Percentiles rank a stretch among this genome's conserved stretches.
Conservation (phyloP, 2,888 invertebrate genomes). For the Abscondita cerata region DNA sequence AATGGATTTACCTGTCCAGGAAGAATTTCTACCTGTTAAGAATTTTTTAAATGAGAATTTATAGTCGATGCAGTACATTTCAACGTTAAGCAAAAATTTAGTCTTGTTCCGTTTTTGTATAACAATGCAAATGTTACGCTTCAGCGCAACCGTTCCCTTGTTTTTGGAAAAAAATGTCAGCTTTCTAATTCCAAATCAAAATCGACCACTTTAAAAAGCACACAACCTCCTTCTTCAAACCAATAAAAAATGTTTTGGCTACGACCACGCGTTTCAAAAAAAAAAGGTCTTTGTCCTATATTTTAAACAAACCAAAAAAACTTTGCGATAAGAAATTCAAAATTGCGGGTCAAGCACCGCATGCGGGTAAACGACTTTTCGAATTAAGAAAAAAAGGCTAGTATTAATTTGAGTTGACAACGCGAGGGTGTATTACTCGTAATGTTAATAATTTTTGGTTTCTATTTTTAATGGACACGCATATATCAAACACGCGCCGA, state of each 20-base stretch:
- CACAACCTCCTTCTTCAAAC: no score
- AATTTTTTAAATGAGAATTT: slow-evolving; percentile 3
- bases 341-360: neutral
- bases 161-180: neutral
- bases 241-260: no score
- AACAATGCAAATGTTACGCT: slow-evolving; percentile 8
- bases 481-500: slow-evolving; percentile 1
- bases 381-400: neutral
- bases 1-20: slow-evolving; percentile 8
- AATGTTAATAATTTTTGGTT: neutral
- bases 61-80: slow-evolving; percentile 4
- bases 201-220: no score
- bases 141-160: slow-evolving; percentile 1
- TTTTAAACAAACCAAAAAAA: slow-evolving; percentile 1
- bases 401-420: neutral
- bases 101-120: neutral
- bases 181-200: no score
- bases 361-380: slow-evolving; percentile 7
- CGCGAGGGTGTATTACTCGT: neutral
- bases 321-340: no score
- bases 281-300: slow-evolving; percentile 2
- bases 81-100: neutral
- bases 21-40: slow-evolving; percentile 10
- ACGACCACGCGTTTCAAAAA: no score
- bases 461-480: neutral